A percentile compares a stretch with the other conserved stretches of the same genome.
These are phyloP conservation scores for Oxytorus armatus DNA, from an alignment of 2,888 invertebrate species.

Conservation along the genomic window DNA sequence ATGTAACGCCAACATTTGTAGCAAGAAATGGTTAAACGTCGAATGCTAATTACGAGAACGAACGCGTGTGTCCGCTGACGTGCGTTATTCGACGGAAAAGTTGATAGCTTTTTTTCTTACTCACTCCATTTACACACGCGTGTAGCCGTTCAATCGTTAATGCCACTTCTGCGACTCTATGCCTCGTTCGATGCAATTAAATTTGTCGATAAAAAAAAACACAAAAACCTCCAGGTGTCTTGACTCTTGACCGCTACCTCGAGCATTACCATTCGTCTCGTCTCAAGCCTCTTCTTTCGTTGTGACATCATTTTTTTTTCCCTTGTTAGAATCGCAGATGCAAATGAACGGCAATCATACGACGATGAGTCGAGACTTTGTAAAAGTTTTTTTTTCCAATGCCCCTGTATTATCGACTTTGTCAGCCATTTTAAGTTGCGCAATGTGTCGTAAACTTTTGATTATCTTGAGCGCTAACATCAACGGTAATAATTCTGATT, in stretches of 20 bases:
- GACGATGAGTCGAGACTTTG: too few species aligned
- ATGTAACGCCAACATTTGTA: slow-evolving; percentile 23
- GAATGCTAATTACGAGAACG: slow-evolving; percentile 63
- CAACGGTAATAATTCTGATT: too few species aligned
- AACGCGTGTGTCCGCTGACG: slow-evolving; percentile 34
- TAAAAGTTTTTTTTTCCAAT: too few species aligned
- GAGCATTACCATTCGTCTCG: slow-evolving; percentile 27
- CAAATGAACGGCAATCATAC: too few species aligned
- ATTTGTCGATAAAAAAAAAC: slow-evolving; percentile 61
- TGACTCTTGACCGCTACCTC: slow-evolving; percentile 72
- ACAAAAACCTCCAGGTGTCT: slow-evolving; percentile 65
- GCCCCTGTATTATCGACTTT: too few species aligned
- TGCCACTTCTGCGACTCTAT: too few species aligned
- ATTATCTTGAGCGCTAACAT: too few species aligned
- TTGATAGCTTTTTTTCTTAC: slow-evolving; percentile 41
- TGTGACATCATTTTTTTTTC: too few species aligned
- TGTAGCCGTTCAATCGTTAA: background rate
- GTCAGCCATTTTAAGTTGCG: too few species aligned
- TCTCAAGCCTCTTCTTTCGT: slow-evolving; percentile 30
- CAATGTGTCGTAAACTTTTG: too few species aligned
- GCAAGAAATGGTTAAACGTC: slow-evolving; percentile 43
- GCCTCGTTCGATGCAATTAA: slow-evolving; percentile 55
- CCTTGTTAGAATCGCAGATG: too few species aligned
- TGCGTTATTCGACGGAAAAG: slow-evolving; percentile 52
- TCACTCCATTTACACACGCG: slow-evolving; percentile 11